A percentile compares a stretch with the other conserved stretches of the same genome.
Evolutionary conservation across 1,140 invertebrate species (phyloP).

Genomic region (Papilio polytes): DNA sequence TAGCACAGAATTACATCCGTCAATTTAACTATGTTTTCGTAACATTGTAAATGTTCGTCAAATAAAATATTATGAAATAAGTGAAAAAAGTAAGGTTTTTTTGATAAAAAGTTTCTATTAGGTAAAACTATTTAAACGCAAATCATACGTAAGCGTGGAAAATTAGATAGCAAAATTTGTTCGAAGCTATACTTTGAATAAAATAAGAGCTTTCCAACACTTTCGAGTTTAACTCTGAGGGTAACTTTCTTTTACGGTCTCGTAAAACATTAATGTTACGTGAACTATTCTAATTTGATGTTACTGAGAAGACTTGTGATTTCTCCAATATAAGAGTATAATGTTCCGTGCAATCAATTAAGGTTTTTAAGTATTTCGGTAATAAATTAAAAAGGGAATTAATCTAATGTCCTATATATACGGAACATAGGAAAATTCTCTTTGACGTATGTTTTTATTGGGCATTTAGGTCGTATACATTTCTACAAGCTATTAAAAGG

Average conservation of each 20-base stretch:
- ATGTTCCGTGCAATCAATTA: neutral
- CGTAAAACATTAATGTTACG: neutral
- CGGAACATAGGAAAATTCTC: no score
- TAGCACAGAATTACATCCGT: neutral
- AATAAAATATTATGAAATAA: neutral
- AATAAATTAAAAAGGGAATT: no score
- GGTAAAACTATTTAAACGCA: neutral
- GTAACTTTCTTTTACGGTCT: neutral
- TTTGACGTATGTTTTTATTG: neutral
- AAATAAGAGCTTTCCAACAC: neutral
- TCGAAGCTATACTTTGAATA: neutral
- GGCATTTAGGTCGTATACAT: neutral
- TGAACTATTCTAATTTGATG: neutral
- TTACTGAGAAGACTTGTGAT: neutral
- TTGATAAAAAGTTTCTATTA: no score
- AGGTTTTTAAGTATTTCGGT: no score
- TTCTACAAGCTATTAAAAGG: neutral
- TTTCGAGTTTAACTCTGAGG: neutral
- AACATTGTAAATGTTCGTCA: neutral
- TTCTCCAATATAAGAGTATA: neutral
- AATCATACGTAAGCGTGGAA: neutral
- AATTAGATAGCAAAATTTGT: neutral
- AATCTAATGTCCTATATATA: no score
- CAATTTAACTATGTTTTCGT: neutral
- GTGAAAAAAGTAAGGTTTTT: no score